Base-by-base conservation (phyloP, 2,888 invertebrate genomes). In the Acronicta alni region DNA sequence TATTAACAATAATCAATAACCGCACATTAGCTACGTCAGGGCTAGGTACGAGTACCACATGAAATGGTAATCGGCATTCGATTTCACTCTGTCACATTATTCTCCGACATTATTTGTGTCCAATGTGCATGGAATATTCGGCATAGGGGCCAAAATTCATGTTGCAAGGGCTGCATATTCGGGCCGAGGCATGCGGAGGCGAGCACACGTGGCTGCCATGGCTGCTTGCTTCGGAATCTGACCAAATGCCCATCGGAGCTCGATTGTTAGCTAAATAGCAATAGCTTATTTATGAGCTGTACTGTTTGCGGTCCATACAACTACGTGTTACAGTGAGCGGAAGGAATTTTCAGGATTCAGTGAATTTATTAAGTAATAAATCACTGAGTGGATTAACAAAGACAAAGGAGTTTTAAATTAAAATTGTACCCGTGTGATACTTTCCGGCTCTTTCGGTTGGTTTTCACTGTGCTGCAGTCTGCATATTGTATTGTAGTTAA, bases 211-310 rank as follows among this genome's bases (percentile, higher is more conserved):
- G 92, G 90, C 93, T 89, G 82, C 90, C 88, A 83, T 85, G 89
- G 83, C 91, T 87, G 88, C 90, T 79, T 85, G 82, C 87, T 82
- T 80, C 83, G 93, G 93, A 94, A 94, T 94, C 93, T 91, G 87
- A 92, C 92, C 93, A 89, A 93, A 93, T 93, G 93, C 92, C 91
- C 92, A 92, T 89, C 89, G 90, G 79, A 84, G 85, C 89, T 85
- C 91, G 88, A 90, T 89, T 91, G 92, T 88, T 89, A 85, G 88
- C 87, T 89, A 87, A 92, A 93, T 92, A 89, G 85, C 91, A 85
- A 88, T 85, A 83, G 86, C 88, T 92, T 92, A 92, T 92, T 92
- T 92, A 92, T 87, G 89, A 86, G 83, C 80, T 74, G 61, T 69
- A 80, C 81, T 80, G 85, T 81, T 83, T 81, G 82, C 61, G 82